Evolutionary conservation across 2,888 invertebrate species (phyloP), one percentile per base, ranked within the genome.

Genomic region (Endotricha flammealis): DNA sequence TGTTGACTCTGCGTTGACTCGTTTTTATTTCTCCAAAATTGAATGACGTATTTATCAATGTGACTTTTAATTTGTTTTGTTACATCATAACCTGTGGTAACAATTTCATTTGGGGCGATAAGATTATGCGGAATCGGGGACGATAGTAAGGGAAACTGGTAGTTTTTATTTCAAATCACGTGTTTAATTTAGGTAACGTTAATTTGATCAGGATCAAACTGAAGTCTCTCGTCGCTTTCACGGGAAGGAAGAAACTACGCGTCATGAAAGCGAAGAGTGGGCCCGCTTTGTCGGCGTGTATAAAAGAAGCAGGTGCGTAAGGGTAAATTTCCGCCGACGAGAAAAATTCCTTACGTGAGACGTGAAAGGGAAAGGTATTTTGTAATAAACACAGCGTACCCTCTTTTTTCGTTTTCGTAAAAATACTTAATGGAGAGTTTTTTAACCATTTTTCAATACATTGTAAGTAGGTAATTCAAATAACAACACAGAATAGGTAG

Each of bases 1-100:
- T 77, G 75, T 76, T 79, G 73, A 73, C 63, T 71, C 60, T 55
- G 57, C 65, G 67, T 70, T 57, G 64, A 70, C 64, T 72, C 67
- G 67, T 70, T 75, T 75, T 70, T 71, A 68, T 72, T 70, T 64
- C 61, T 53, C 42, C 53, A 48, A 58, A 68, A 70, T 66, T 73
- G 68, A 70, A 72, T 67, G 65, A 73, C 58, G 64, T 67, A 67
- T 74, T 71, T 71, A 69, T 69, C 59, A 64, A 66, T 68, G 62
- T 64, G 60, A 61, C 52, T 64, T 69, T 68, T 62, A 53, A 56
- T 52, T 60, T 52, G 60, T 63, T 63, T 63, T 61, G 62, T 58
- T 66, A 57, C 52, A 57, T 53, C 40, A 28, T 28, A 37, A 38
- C 55, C 64, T 64, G 63, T 67, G 50, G 38, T 46, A 52, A 52